These are phyloP conservation scores for Agapornis roseicollis DNA, from an alignment of 2,113 vertebrate genomes.

Conservation along the genomic window DNA sequence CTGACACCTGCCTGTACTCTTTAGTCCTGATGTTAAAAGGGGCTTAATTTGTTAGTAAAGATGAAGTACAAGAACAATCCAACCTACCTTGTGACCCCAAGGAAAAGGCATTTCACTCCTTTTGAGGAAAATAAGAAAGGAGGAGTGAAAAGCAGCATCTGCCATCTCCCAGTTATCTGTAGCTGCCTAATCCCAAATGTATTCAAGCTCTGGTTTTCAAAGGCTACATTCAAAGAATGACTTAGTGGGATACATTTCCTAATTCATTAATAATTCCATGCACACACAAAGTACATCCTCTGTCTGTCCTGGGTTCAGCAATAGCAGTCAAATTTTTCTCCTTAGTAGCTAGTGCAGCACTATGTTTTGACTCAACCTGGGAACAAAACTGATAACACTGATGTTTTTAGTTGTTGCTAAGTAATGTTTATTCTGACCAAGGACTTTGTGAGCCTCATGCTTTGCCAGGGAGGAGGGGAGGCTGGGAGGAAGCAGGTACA, in stretches of 20 bases:
- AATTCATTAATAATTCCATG: neutral
- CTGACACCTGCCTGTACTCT: constrained; percentile 1
- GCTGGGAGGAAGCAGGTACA: too few relatives aligned
- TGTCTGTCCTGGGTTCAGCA: too few relatives aligned
- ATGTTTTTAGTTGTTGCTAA: too few relatives aligned
- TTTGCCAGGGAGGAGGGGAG: too few relatives aligned
- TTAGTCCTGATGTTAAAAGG: constrained; percentile 2
- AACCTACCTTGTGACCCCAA: constrained; percentile 13
- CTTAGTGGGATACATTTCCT: neutral
- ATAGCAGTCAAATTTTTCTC: too few relatives aligned
- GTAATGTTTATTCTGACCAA: too few relatives aligned
- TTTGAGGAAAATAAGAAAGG: neutral
- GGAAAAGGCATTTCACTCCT: neutral
- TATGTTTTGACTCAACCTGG: too few relatives aligned
- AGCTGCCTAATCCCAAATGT: neutral
- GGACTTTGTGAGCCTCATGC: too few relatives aligned
- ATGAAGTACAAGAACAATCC: neutral
- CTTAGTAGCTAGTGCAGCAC: too few relatives aligned
- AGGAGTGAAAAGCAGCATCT: neutral
- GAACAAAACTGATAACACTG: too few relatives aligned
- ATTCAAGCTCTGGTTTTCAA: neutral
- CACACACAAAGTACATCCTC: neutral
- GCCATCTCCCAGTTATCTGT: neutral
- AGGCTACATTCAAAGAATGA: neutral
- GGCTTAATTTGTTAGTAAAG: neutral